Evolutionary conservation across 2,797 vertebrate genomes (phyloP), one percentile per base, ranked within the genome.

Genomic region (Falco naumanni): DNA sequence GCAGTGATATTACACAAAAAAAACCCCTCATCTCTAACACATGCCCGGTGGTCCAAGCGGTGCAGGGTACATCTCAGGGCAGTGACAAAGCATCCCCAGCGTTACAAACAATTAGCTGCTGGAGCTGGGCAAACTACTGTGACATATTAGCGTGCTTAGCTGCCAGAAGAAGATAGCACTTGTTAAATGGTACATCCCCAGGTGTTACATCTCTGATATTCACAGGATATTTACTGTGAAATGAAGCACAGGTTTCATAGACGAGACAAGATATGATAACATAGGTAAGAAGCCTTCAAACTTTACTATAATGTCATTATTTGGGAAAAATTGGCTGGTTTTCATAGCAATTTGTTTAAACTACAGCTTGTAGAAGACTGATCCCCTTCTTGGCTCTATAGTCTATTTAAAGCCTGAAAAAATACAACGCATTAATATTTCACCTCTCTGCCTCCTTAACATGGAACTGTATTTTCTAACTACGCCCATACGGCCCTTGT

Each of bases 221-320:
- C 48, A 48, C 21, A 9, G 41, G 41, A 8, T 60, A 43, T 48
- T 61, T 48, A 10, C 47, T 56, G 31, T 24, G 41, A 74, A 66
- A 68, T 28, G 63, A 39, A 61, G 47, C 59, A 19, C 14, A 16
- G 54, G 50, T 16, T 51, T 69, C 63, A 25, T 5, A n/a, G 69
- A 14, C 0, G 1, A 31, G 56, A 29, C 28, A 16, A 31, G 64
- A 41, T 9, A 24, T 13, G 11, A 2, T 37, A 45, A 7, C 4
- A 3, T 2, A 39, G 37, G 17, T 37, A 51, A 57, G 63, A 76
- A 63, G 43, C 28, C 41, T 39, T 76, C 6, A 2, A 21, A 47
- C 26, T 43, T 13, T 11, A 11, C 20, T 54, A 8, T 37, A 16
- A 37, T 14, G 39, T 29, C 45, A 59, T 37, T 53, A 37, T 64